Evolutionary conservation across 2,113 vertebrate species (phyloP).

Genomic region (Taurulus bubalis): DNA sequence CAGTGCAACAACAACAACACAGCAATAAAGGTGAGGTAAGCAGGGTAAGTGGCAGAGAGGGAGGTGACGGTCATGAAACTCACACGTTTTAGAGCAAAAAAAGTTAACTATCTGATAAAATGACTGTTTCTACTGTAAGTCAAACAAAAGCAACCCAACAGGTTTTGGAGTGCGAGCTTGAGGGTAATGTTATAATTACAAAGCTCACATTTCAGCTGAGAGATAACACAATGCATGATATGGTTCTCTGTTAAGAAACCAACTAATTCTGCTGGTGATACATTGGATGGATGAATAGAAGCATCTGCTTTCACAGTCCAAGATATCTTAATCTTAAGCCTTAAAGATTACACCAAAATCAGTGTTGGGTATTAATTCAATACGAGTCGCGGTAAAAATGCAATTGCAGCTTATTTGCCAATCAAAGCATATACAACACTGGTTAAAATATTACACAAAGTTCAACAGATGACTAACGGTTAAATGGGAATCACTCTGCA

Average conservation of each 20-base stretch:
- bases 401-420: background rate
- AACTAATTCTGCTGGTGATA: background rate
- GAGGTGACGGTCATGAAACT: conserved; percentile 23
- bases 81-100: conserved; percentile 35
- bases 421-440: conserved; percentile 9
- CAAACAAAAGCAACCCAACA: conserved; percentile 33
- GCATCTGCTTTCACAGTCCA: conserved; percentile 15
- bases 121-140: conserved; percentile 22
- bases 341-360: background rate
- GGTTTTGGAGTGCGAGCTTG: conserved; percentile 28
- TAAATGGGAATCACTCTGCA: conserved; percentile 15
- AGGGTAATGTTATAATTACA: background rate
- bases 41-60: conserved; percentile 62
- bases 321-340: background rate
- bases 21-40: conserved; percentile 65
- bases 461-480: conserved; percentile 6
- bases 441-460: background rate
- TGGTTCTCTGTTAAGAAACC: background rate
- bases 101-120: conserved; percentile 7
- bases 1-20: conserved; percentile 80
- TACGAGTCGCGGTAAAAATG: background rate
- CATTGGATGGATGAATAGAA: conserved; percentile 9
- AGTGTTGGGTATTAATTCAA: background rate
- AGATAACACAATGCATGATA: conserved; percentile 13
- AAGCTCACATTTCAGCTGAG: conserved; percentile 13